Base-by-base conservation (phyloP, 2,888 invertebrate species). In the Spodoptera exigua region DNA sequence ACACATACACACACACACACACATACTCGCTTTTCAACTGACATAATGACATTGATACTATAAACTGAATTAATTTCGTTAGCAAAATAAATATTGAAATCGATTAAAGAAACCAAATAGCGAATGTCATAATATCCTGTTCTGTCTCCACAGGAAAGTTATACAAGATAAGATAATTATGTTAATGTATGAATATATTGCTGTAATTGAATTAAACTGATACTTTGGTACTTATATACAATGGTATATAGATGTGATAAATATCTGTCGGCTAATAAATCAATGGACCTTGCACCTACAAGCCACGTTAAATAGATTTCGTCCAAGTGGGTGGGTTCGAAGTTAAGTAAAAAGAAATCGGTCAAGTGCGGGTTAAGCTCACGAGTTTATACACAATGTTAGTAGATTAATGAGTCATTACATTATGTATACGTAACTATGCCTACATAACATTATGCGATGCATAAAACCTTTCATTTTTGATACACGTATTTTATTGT, bases 221-320 rank as follows among this genome's bases (percentile, higher is more conserved):
- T 66, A 61, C 45, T 41, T 39, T 14, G 5, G 7, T 48, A 71
- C 54, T 27, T 27, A 27, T 27, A 27, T 27, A 27, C 7, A 27
- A 27, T 27, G 71, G 70, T 64, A 53, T 60, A 41, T 53, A 46
- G 32, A 27, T 17, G 56, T 60, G 46, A 76, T 74, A 61, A 63
- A 70, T 73, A 68, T 54, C 59, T 76, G 74, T 60, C 61, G 61
- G 40, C 49, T 40, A 57, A 69, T 72, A 61, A 57, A 69, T 69
- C 61, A 54, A 55, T 45, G 34, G 72, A 66, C 76, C 76, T 76
- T 71, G 76, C 65, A 74, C 55, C 53, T 59, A 76, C 71, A 61
- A 62, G 59, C 44, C 58, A 35, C 14, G 48, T 32, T 60, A 34
- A 51, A 40, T 65, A 59, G 49, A 56, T 60, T 53, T 54, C 45